phyloP scores from a whole-genome alignment of 2,797 vertebrate genomes.

The Zonotrichia albicollis region DNA sequence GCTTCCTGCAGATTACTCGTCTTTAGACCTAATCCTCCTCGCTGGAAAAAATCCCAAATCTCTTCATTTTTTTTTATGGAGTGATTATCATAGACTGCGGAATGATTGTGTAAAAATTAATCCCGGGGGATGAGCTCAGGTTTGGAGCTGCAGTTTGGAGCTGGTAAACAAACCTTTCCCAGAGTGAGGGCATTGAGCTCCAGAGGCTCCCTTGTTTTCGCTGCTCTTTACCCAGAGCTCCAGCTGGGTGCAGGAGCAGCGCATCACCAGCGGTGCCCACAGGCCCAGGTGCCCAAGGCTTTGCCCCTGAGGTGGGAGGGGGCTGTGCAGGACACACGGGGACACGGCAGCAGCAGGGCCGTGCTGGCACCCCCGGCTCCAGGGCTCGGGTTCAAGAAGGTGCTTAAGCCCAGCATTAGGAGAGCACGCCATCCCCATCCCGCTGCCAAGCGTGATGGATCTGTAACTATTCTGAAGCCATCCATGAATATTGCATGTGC shows the following conservation, averaged over 20 bases:
- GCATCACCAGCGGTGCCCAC: accelerated
- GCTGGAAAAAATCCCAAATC: constrained; percentile 44
- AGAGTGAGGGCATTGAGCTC: background rate
- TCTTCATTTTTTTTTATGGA: constrained; percentile 53
- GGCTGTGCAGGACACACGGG: background rate
- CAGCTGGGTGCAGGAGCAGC: background rate
- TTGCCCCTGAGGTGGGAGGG: too few relatives aligned
- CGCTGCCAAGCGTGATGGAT: constrained; percentile 15
- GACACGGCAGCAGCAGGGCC: accelerated
- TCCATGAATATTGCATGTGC: constrained; percentile 49
- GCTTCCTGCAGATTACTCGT: constrained; percentile 47
- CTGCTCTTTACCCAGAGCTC: accelerated
- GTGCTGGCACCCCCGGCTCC: too few relatives aligned
- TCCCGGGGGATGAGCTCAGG: constrained; percentile 17
- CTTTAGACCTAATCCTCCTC: constrained; percentile 35
- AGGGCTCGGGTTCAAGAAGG: background rate
- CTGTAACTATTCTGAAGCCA: constrained; percentile 8
- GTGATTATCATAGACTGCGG: constrained; percentile 16
- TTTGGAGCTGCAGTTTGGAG: background rate
- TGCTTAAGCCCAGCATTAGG: constrained; percentile 14
- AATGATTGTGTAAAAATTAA: constrained; percentile 58
- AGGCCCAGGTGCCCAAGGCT: background rate
- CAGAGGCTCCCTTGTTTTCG: background rate
- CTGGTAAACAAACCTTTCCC: background rate
- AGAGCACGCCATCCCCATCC: background rate